A percentile compares a stretch with the other conserved stretches of the same genome.
Conservation (phyloP, 2,113 vertebrate species). For the Orcinus orca region DNA sequence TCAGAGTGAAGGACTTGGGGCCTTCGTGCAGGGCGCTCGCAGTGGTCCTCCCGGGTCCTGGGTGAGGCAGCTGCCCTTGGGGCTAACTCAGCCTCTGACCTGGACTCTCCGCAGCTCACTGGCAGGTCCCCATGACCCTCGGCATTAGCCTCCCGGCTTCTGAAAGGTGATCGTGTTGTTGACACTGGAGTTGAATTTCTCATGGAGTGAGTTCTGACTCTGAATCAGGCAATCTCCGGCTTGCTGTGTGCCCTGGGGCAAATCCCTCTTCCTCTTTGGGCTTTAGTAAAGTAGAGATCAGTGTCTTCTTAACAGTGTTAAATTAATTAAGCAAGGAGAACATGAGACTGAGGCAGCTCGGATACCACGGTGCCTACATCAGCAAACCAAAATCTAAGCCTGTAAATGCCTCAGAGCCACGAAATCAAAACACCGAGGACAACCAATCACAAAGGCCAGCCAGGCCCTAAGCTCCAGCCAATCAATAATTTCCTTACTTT, state of each 20-base stretch:
- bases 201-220: not conserved
- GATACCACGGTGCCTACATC: not conserved
- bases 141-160: not conserved
- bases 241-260: not conserved
- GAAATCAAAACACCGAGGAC: not conserved
- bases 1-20: not conserved
- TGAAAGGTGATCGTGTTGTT: not conserved
- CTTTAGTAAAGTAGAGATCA: not conserved
- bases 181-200: not conserved
- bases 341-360: not conserved
- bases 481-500: not conserved
- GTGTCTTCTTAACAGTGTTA: not conserved
- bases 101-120: not conserved
- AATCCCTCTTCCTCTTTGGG: not conserved
- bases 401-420: not conserved
- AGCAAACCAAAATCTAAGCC: not conserved
- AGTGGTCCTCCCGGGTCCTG: not conserved
- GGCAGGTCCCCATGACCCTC: not conserved
- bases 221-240: not conserved
- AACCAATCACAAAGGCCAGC: not conserved
- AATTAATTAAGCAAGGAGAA: not conserved
- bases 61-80: not conserved
- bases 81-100: conserved; percentile 26
- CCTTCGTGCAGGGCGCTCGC: not conserved
- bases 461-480: not conserved